Base-by-base conservation (phyloP, 1,140 invertebrate genomes). In the Drosophila pseudoobscura region DNA sequence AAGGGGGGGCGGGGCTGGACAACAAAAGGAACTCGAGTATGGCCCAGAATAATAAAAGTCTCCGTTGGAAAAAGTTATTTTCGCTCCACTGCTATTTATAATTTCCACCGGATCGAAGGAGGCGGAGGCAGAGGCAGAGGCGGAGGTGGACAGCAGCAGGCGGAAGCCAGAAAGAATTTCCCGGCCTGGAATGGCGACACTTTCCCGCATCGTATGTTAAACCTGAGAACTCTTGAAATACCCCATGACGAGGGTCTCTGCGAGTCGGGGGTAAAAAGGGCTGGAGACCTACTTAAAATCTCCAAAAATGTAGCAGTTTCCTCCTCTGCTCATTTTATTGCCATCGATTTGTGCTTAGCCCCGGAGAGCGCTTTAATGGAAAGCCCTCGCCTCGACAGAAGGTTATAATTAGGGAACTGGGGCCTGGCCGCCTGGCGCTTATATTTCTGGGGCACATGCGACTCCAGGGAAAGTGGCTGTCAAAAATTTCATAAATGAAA, bases 401-500 rank as follows among this genome's bases (percentile, higher is more conserved):
- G 59, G 39, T 53, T 47, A 71, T 71, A 71, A 71, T 71, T 71
- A 71, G 39, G 66, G 39, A 52, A 47, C 24, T 39, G 35, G 35
- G 35, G 6, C 1, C 6, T 2, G 8, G 8, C 31, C 31, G 41
- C 24, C 43, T 15, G 54, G 26, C 24, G 22, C 24, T 22, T 9
- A 55, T 44, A 46, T 46, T 29, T 49, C 4, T 13, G 26, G 51
- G 31, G 55, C 50, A 66, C 39, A 50, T 54, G 62, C 44, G 73
- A 68, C 52, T 52, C 47, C 3, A 24, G 39, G 29, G 43, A 59
- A 69, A 76, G 61, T 65, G 75, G 54, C 78, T 85, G 80, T 82
- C 78, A 82, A 66, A 82, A 74, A 78, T 69, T 80, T 70, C 64
- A 64, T 75, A 75, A 88, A 87, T 78, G 78, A 87, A 80, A 87